Evolutionary conservation across 2,113 vertebrate genomes (phyloP), one percentile per base, ranked within the genome.

Genomic region (Eurypyga helias): DNA sequence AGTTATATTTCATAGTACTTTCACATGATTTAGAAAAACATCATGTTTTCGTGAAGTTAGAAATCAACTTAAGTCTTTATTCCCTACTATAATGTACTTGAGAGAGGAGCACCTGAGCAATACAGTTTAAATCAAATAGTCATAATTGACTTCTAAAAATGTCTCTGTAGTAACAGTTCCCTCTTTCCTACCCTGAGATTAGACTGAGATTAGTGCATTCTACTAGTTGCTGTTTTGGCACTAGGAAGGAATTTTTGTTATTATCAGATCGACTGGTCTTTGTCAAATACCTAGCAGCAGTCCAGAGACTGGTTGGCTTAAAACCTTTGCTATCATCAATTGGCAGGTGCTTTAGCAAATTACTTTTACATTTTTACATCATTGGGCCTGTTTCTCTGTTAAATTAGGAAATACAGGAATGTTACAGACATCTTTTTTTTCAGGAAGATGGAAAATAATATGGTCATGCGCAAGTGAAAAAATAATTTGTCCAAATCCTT

Each of bases 121-220:
- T 54, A 13, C 17, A 14, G 3, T 46, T 84, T 62, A 82, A 76
- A 46, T 82, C 29, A 34, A 51, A 11, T 82, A 54, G 66, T 48
- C 1, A 4, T 45, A 76, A 79, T 1, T 78, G 60, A 62, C 11
- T 38, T 48, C 14, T 29, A 18, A 82, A 89, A 87, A 9, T 51
- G 2, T 58, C 33, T 82, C 15, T 5, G 18, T 83, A 38, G 4
- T 36, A 76, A 16, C 25, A 67, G 12, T 36, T 85, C 25, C 20
- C 10, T 90, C 33, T 64, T 62, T 67, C 57, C 38, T 67, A 13
- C 11, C 14, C 7, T 73, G 52, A 17, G 4, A 6, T 38, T 46
- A 38, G 38, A 18, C 14, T 17, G 15, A 0, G 2, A 4, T 67
- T 19, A 0, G 0, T 78, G 10, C 33, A 11, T 41, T 71, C 11